Evolutionary conservation across 2,888 invertebrate species (phyloP), one percentile per base, ranked within the genome.

Genomic region (Diogma glabrata): DNA sequence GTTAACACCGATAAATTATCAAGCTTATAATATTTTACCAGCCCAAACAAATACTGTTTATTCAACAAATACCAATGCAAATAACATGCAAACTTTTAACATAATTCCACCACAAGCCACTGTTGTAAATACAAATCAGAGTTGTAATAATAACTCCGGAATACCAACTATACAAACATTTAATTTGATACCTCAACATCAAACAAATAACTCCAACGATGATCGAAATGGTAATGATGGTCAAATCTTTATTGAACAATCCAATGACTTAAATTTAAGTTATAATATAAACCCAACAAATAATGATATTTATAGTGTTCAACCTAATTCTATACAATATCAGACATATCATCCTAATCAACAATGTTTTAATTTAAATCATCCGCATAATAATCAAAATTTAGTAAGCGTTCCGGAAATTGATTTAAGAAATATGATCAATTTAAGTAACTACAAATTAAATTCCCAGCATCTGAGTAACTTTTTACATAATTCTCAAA

Each of bases 401-500:
- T 46, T 45, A 28, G 52, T 53, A 17, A 51, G 40, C 47, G 17
- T 53, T 9, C 54, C 51, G 12, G 20, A 53, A 17, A 24, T 54
- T 9, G 57, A 55, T 45, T 52, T 56, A n/a, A 54, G 54, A 49
- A 53, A 51, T 50, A 51, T 56, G 49, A 54, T 56, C 8, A 56
- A 56, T 51, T 45, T 56, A 23, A 51, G 51, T 19, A 54, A 57
- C 36, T 57, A 57, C 45, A 52, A 55, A 51, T 53, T 57, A 40
- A 56, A 56, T 49, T 40, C 55, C 19, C 52, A 57, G 36, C 55
- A 57, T 33, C 52, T 56, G 26, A 54, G 52, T 23, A 57, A 57
- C 36, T 55, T 52, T 40, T 43, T 54, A 23, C 56, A 56, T 50
- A 57, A 57, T 33, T 55, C 54, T 23, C 55, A 54, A 51, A 55